Base-by-base conservation (phyloP, 2,888 invertebrate species). In the Phania funesta region DNA sequence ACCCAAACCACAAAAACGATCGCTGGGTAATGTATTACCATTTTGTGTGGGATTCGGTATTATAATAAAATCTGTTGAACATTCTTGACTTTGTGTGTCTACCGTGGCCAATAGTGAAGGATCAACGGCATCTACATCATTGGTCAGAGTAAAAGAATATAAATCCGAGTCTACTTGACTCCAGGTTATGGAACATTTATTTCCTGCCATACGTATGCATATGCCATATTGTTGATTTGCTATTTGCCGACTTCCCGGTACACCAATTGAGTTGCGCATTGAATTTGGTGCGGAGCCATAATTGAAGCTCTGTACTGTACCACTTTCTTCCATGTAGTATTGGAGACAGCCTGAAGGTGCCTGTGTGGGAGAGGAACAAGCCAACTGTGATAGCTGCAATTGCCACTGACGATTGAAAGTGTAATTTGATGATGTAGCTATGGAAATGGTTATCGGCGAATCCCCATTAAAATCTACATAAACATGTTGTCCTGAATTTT, bases 271-370 rank as follows among this genome's bases (percentile, higher is more conserved):
- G 2, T 93, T 92, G 7, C 92, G 91, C 0, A 91, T 91, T 1
- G 93, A 92, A 86, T 94, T 94, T 11, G 93, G 93, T 0, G 93
- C 92, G 1, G 93, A 92, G 0, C 94, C 95, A 88, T 95, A 96
- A 90, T 96, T 96, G 85, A 96, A 96, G 89, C 96, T 95, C 56
- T 91, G 92, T 3, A 96, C 94, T 0, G 93, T 94, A 3, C 94
- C 95, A 0, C 93, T 89, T 0, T 90, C 87, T 0, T 92, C 92
- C 32, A 93, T 94, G 87, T 94, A 94, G 89, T 95, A 96, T 91
- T 95, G 95, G 24, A 96, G 91, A 87, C 96, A 96, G 38, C 96
- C 96, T 73, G 94, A 93, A 0, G 96, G 96, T 13, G 96, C 96
- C 94, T 89, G 87, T 50, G 93, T 93, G 0, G 93, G 92, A 77